phyloP scores from a whole-genome alignment of 2,113 vertebrate species.

The Seriola rivoliana region DNA sequence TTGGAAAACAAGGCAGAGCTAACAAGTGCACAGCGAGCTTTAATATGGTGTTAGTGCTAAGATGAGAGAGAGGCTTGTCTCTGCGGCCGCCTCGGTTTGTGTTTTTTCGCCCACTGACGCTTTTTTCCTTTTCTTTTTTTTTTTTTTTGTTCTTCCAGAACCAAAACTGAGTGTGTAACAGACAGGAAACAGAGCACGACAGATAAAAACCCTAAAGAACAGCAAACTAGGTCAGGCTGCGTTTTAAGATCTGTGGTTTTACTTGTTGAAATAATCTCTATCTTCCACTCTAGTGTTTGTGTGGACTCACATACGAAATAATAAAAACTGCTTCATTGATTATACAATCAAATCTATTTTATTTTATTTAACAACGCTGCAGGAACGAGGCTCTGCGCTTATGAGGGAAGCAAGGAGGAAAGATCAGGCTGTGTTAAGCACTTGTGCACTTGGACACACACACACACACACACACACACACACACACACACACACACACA shows the following conservation, averaged over 20 bases:
- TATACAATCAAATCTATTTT: conserved; percentile 41
- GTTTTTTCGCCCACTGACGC: conserved; percentile 30
- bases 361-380: conserved; percentile 45
- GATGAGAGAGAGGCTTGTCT: conserved; percentile 48
- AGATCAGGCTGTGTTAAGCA: conserved; percentile 77
- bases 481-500: conserved; percentile 39
- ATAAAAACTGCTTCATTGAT: conserved; percentile 41
- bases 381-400: conserved; percentile 59
- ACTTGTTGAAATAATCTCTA: conserved; percentile 30
- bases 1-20: conserved; percentile 61
- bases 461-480: conserved; percentile 39
- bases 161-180: conserved; percentile 28
- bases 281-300: background rate
- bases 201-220: conserved; percentile 56
- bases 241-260: conserved; percentile 19
- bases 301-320: conserved; percentile 10
- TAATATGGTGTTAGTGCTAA: conserved; percentile 57
- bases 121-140: background rate
- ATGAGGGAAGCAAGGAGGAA: conserved; percentile 60
- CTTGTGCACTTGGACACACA: conserved; percentile 49
- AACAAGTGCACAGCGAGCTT: conserved; percentile 61
- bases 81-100: conserved; percentile 43
- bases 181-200: conserved; percentile 70
- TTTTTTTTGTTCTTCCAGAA: conserved; percentile 14
- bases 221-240: conserved; percentile 50